Base-by-base conservation (phyloP, 2,113 vertebrate species). In the Leptosomus discolor region DNA sequence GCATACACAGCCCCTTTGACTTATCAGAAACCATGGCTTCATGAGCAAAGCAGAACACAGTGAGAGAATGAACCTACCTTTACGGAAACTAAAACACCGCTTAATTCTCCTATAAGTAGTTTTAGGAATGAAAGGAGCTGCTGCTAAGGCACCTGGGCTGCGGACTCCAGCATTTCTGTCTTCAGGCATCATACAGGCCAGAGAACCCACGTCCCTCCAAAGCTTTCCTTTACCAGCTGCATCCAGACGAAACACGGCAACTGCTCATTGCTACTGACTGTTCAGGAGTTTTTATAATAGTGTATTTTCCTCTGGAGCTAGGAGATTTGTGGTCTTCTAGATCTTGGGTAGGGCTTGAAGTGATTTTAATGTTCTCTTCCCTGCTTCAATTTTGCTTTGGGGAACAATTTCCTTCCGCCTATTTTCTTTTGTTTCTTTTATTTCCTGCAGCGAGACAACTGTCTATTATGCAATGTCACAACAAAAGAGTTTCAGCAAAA, bases 41-140 rank as follows among this genome's bases (percentile, higher is more conserved):
- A 21, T 9, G 29, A 91, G 82, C 73, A 90, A 84, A 83, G 75
- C 90, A 87, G 61, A 95, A 76, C 93, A 63, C n/a, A 65, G 73
- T 0, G 1, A 90, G 32, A 92, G 70, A 76, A 14, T 14, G 48
- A 71, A 99, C 99, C 98, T 98, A 99, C 99, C 99, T 97, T 98
- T 98, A 85, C 98, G 98, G 97, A 98, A 98, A 96, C 97, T 98
- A 95, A 99, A 95, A 73, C 99, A 99, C 37, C 98, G 97, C 85
- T 98, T 98, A 91, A 99, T 98, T 98, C 98, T 99, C 97, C 97
- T 97, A 71, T 99, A 98, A 77, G 99, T 98, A 63, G 97, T 98
- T 97, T 98, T 98, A 51, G 98, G 98, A 78, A 99, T 98, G 90
- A 98, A 98, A 91, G 97, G 98, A 81, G 98, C 94, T 70, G 98